Evolutionary conservation across 2,888 invertebrate genomes (phyloP).

Genomic region (Leptopilina myrica): DNA sequence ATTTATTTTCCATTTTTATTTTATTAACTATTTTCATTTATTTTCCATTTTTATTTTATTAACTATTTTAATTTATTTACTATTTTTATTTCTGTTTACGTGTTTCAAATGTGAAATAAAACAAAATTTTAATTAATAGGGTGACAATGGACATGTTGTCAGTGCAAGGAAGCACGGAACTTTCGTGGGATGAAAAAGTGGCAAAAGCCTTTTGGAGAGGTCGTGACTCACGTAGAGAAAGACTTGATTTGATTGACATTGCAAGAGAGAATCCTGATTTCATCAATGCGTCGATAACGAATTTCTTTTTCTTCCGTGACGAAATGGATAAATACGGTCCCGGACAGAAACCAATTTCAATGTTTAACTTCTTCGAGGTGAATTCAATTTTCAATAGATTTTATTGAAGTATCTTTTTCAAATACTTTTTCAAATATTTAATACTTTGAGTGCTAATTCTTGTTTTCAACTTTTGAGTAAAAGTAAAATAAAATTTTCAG

Average conservation of each 20-base stretch:
- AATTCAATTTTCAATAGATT: slow-evolving; percentile 59
- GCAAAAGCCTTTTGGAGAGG: slow-evolving; percentile 94
- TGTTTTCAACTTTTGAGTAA: too few relatives aligned
- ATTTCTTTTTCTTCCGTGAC: slow-evolving; percentile 95
- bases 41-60: too few relatives aligned
- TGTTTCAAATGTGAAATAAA: too few relatives aligned
- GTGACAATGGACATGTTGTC: slow-evolving; percentile 94
- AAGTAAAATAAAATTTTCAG: slow-evolving; percentile 78
- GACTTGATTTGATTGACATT: slow-evolving; percentile 89
- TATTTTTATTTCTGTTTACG: too few relatives aligned
- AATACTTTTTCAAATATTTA: too few relatives aligned
- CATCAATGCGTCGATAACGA: slow-evolving; percentile 94
- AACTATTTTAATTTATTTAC: too few relatives aligned
- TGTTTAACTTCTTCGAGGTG: slow-evolving; percentile 94
- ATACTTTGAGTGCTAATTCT: not conserved
- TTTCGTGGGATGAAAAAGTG: slow-evolving; percentile 85
- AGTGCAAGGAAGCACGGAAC: slow-evolving; percentile 87
- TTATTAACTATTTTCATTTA: too few relatives aligned
- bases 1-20: too few relatives aligned
- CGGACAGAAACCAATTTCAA: slow-evolving; percentile 81
- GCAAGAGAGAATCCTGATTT: slow-evolving; percentile 86
- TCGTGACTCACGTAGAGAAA: slow-evolving; percentile 91
- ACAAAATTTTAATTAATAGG: slow-evolving; percentile 76
- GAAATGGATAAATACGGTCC: slow-evolving; percentile 92
- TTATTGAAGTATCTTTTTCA: too few relatives aligned